These are phyloP conservation scores for Macrotus californicus DNA, from an alignment of 2,113 vertebrate genomes.

Conservation along the genomic window DNA sequence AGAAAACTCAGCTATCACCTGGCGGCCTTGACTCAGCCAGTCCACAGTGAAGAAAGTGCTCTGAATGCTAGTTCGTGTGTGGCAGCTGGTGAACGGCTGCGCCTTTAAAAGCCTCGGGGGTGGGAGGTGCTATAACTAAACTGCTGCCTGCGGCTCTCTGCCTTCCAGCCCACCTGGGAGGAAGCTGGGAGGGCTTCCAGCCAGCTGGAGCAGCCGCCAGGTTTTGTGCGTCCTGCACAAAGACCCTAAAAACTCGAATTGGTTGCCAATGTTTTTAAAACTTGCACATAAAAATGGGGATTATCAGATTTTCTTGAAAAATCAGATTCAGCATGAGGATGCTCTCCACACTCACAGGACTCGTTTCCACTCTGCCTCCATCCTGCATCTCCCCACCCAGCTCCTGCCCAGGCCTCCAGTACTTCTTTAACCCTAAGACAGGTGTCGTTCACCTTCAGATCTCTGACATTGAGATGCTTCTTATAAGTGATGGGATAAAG, in stretches of 20 bases:
- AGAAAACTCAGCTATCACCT: not conserved
- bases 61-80: not conserved
- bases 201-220: not conserved
- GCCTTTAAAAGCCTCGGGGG: not conserved
- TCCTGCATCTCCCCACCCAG: rapidly evolving
- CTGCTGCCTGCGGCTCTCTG: not conserved
- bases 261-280: not conserved
- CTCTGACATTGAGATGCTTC: not conserved
- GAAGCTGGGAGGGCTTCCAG: not conserved
- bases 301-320: constrained; percentile 7
- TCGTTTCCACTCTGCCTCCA: rapidly evolving
- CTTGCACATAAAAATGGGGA: not conserved
- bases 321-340: not conserved
- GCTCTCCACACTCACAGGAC: not conserved
- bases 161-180: not conserved
- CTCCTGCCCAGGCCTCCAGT: rapidly evolving
- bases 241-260: not conserved
- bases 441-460: not conserved
- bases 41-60: not conserved
- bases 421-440: not conserved
- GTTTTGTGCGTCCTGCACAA: not conserved
- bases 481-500: not conserved
- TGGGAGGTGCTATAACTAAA: not conserved
- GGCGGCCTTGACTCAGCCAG: not conserved
- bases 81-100: not conserved